Conservation (phyloP, 2,797 vertebrate genomes). For the Melanotaenia boesemani region DNA sequence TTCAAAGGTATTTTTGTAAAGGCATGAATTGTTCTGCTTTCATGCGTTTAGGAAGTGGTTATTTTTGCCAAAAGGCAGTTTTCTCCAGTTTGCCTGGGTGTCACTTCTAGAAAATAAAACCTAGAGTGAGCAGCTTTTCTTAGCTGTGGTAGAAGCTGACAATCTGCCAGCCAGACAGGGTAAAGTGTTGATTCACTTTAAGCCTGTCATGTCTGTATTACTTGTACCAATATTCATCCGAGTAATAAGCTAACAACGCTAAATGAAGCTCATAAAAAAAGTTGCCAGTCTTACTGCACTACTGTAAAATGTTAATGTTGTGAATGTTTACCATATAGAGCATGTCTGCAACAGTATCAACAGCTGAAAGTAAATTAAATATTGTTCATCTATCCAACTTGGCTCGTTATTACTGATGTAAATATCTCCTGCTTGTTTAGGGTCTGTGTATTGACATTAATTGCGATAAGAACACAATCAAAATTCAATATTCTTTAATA, state of each 20-base stretch:
- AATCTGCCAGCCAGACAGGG: conserved; percentile 47
- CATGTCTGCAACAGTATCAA: conserved; percentile 64
- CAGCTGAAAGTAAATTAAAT: conserved; percentile 26
- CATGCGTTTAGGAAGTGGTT: conserved; percentile 49
- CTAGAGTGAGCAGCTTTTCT: conserved; percentile 30
- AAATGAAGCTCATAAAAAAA: conserved; percentile 33
- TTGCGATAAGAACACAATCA: conserved; percentile 40
- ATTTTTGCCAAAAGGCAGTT: conserved; percentile 29
- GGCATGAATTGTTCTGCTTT: conserved; percentile 61
- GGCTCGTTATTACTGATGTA: conserved; percentile 17
- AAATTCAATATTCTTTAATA: conserved; percentile 63
- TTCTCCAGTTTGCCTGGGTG: conserved; percentile 37
- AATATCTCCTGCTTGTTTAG: conserved; percentile 9
- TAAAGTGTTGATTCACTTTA: conserved; percentile 43
- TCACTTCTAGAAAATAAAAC: conserved; percentile 26
- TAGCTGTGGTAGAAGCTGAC: conserved; percentile 46
- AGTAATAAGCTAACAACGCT: conserved; percentile 30
- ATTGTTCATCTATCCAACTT: conserved; percentile 20
- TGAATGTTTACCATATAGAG: conserved; percentile 72
- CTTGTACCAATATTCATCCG: conserved; percentile 49
- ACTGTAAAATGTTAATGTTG: conserved; percentile 65
- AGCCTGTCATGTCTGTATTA: conserved; percentile 53
- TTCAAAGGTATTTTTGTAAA: conserved; percentile 74
- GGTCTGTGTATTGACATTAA: conserved; percentile 6
- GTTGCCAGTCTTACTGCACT: conserved; percentile 50